Base-by-base conservation (phyloP, 2,113 vertebrate genomes). In the Gobiocypris rarus region DNA sequence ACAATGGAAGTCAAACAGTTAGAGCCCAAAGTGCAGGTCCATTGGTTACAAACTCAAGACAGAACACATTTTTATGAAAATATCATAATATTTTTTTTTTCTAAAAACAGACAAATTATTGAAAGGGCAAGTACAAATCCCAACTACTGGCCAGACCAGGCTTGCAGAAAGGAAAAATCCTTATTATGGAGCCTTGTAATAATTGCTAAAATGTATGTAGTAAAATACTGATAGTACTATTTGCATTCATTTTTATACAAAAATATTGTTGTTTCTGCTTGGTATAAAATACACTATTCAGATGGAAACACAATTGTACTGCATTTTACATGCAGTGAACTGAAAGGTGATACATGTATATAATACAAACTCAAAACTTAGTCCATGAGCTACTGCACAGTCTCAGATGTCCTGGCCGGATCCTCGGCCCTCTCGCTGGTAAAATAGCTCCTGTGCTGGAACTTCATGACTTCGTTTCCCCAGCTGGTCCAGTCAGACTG, bases 391-490 rank as follows among this genome's bases (percentile, higher is more conserved):
- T 65, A 31, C 59, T 63, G 59, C 31, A 1, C 1, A 17, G 38
- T 70, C 22, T 14, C 5, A 1, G 45, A 19, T 19, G 59, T 38
- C 19, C 2, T 1, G 10, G 28, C 9, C 34, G 31, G 17, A 38
- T 56, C 54, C 28, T 76, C 70, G 2, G 34, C 8, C 9, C 41
- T 84, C 63, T 89, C 89, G 76, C 89, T 22, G 58, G 89, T 91
- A 85, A 94, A 95, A 86, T 97, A 99, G 88, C 94, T 96, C 10
- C 92, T 17, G 9, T 97, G 97, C 89, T 99, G 98, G 86, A 98
- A 98, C 92, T 97, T 97, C 81, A 99, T 93, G 84, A 97, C 98
- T 91, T 99, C 97, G 0, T 99, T 99, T 86, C 98, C 98, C 97
- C 98, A 99, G 89, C 98, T 98, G 84, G 96, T 97, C 97, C 98